Conservation (phyloP, 2,797 vertebrate genomes). For the Lagodon rhomboides region DNA sequence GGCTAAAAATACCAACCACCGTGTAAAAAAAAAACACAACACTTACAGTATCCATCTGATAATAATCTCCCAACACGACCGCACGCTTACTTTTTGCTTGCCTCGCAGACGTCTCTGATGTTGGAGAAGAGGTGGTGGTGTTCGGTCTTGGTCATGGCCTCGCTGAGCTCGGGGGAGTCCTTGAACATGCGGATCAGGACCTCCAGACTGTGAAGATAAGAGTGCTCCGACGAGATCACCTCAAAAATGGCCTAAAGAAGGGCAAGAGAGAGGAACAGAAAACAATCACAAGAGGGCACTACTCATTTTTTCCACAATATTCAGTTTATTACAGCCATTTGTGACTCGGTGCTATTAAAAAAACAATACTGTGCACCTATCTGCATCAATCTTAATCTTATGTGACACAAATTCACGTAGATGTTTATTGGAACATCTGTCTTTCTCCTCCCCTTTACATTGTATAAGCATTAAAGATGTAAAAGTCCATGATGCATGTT, state of each 20-base stretch:
- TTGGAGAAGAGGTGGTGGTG: slow-evolving; percentile 99
- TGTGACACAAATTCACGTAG: neutral
- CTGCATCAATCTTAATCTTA: neutral
- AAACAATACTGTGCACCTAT: slow-evolving; percentile 11
- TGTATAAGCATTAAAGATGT: slow-evolving; percentile 3
- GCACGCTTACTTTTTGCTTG: slow-evolving; percentile 92
- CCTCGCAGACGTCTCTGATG: slow-evolving; percentile 93
- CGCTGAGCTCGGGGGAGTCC: slow-evolving; percentile 91
- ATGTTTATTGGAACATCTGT: neutral
- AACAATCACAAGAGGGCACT: neutral
- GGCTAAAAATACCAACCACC: neutral
- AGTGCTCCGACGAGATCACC: slow-evolving; percentile 98
- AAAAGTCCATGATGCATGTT: neutral
- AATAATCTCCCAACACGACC: neutral
- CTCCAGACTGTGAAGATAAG: slow-evolving; percentile 96
- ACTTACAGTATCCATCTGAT: neutral
- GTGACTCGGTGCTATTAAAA: slow-evolving; percentile 18
- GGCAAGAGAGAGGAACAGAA: neutral
- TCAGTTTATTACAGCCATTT: neutral
- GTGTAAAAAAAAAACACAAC: neutral
- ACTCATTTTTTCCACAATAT: neutral
- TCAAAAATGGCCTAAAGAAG: slow-evolving; percentile 94
- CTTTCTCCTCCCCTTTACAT: neutral
- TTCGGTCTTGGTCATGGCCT: slow-evolving; percentile 96
- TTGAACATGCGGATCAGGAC: slow-evolving; percentile 97